Conservation (phyloP, 2,888 invertebrate species). For the Limnephilus rhombicus region DNA sequence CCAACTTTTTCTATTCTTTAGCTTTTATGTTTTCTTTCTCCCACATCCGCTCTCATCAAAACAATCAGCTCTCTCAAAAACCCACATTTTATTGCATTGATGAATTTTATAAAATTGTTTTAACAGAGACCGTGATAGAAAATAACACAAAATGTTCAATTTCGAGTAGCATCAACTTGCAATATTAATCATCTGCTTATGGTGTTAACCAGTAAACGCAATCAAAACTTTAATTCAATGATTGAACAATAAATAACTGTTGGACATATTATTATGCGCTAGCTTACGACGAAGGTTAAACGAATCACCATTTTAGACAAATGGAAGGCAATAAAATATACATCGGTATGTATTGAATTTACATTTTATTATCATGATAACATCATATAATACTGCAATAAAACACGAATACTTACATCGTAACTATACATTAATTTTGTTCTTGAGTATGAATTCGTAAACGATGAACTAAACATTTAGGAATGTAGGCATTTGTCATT, state of each 20-base stretch:
- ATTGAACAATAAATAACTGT: background rate
- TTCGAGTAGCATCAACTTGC: background rate
- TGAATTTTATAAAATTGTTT: background rate
- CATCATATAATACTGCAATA: background rate
- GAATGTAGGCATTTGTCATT: background rate
- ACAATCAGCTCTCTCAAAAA: background rate
- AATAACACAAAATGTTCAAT: background rate
- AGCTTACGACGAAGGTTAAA: background rate
- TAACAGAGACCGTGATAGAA: no score
- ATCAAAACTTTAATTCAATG: background rate
- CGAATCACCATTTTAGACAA: background rate
- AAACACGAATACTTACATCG: background rate
- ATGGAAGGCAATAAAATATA: background rate
- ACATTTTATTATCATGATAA: background rate
- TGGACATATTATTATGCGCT: background rate
- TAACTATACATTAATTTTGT: background rate
- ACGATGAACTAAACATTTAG: background rate
- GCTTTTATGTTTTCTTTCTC: background rate
- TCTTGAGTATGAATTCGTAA: background rate
- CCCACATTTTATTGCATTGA: background rate
- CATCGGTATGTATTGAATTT: background rate
- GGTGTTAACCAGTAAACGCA: background rate
- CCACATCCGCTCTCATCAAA: background rate
- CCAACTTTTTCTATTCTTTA: no score
- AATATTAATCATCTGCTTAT: background rate